These are phyloP conservation scores for Lasius platythorax DNA, from an alignment of 2,888 invertebrate species.

Conservation along the genomic window DNA sequence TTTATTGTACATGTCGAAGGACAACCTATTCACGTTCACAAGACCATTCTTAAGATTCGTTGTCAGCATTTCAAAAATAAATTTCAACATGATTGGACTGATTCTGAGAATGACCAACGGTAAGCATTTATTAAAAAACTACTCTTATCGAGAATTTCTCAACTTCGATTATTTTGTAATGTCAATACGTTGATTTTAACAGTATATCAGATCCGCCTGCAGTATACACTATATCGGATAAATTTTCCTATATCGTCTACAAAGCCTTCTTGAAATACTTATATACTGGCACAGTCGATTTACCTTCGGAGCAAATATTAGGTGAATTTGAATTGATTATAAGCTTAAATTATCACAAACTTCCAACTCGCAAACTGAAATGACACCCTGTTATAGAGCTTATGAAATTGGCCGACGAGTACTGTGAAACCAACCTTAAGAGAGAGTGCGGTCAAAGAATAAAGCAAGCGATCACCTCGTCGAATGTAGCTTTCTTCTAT, in stretches of 20 bases:
- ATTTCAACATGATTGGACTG: constrained; percentile 88
- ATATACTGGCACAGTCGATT: neutral
- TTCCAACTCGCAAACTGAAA: neutral
- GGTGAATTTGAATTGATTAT: neutral
- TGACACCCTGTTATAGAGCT: neutral
- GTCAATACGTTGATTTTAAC: neutral
- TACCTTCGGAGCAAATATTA: neutral
- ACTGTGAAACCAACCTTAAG: neutral
- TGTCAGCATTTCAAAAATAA: constrained; percentile 89
- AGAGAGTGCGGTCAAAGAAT: neutral
- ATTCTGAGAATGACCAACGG: constrained; percentile 87
- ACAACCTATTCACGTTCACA: constrained; percentile 88
- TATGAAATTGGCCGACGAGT: neutral
- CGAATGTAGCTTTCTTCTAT: neutral
- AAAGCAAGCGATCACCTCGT: neutral
- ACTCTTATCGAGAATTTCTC: neutral
- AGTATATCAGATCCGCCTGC: neutral
- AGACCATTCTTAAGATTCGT: constrained; percentile 88
- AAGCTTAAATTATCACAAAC: neutral
- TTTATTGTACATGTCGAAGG: constrained; percentile 88
- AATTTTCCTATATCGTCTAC: neutral
- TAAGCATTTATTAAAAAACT: constrained; percentile 71
- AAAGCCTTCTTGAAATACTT: neutral
- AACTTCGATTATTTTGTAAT: neutral
- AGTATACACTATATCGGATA: neutral